Percentiles rank a stretch among this genome's conserved stretches.
phyloP scores from a whole-genome alignment of 2,888 invertebrate species.

The Periphyllus acericola region DNA sequence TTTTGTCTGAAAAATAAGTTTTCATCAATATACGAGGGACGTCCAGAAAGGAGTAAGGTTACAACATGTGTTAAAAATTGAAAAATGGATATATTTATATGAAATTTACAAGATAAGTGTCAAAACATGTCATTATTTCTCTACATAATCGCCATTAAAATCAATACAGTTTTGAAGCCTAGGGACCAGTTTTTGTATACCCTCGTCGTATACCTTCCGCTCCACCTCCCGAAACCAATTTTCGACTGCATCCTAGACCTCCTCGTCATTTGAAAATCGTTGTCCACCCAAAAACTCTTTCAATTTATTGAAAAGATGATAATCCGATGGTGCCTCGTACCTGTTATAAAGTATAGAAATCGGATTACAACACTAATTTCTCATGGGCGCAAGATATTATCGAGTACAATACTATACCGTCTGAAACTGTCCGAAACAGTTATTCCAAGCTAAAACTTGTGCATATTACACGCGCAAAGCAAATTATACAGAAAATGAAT shows the following conservation, averaged over 20 bases:
- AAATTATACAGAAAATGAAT: too few species aligned
- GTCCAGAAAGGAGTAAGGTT: background rate
- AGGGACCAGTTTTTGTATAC: background rate
- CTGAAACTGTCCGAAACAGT: too few species aligned
- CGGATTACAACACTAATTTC: too few species aligned
- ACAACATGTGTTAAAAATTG: background rate
- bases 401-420: too few species aligned
- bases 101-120: background rate
- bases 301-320: too few species aligned
- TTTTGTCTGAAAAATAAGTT: too few species aligned
- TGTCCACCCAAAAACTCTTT: too few species aligned
- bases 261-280: background rate
- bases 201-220: background rate
- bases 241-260: background rate
- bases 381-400: too few species aligned
- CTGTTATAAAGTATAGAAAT: too few species aligned
- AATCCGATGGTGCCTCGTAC: too few species aligned
- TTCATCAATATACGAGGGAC: background rate
- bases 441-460: too few species aligned
- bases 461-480: too few species aligned
- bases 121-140: background rate
- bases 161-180: background rate
- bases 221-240: background rate
- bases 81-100: background rate
- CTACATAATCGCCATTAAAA: background rate